A percentile compares a stretch with the other conserved stretches of the same genome.
These are phyloP conservation scores for Horisme vitalbata DNA, from an alignment of 2,888 invertebrate genomes.

Conservation along the genomic window DNA sequence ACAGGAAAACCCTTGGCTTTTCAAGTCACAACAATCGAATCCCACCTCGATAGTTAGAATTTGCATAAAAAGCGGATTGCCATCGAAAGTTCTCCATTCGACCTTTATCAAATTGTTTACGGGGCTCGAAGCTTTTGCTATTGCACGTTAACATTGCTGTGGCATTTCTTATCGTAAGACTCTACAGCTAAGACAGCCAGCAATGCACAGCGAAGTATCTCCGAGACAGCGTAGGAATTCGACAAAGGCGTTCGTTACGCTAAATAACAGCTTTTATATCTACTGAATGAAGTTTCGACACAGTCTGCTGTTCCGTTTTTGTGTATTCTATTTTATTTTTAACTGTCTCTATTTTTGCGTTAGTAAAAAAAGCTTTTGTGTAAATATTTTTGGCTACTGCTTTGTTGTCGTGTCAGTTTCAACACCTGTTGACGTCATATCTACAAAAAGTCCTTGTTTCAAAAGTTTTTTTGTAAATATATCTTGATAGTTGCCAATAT, in stretches of 20 bases:
- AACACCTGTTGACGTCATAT: neutral
- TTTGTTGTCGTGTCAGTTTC: slow-evolving; percentile 10
- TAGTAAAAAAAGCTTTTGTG: slow-evolving; percentile 12
- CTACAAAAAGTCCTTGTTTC: too few relatives aligned
- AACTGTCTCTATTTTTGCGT: slow-evolving; percentile 15
- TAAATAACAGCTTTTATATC: slow-evolving; percentile 52
- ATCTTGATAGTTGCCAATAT: too few relatives aligned
- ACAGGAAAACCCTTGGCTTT: slow-evolving; percentile 16
- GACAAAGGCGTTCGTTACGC: slow-evolving; percentile 56
- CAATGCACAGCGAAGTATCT: slow-evolving; percentile 44
- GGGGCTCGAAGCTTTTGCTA: slow-evolving; percentile 32
- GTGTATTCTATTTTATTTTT: slow-evolving; percentile 18
- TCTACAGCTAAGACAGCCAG: slow-evolving; percentile 30
- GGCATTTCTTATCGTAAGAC: slow-evolving; percentile 29
- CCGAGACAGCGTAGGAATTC: slow-evolving; percentile 44
- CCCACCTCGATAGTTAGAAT: slow-evolving; percentile 34
- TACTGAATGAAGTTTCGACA: slow-evolving; percentile 45
- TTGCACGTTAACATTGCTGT: slow-evolving; percentile 40
- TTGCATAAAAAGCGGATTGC: slow-evolving; percentile 49
- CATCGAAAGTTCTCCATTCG: slow-evolving; percentile 41
- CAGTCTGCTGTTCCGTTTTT: slow-evolving; percentile 24
- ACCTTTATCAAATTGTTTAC: slow-evolving; percentile 22
- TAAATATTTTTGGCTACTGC: slow-evolving; percentile 15
- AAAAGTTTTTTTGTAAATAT: neutral
- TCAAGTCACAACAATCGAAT: slow-evolving; percentile 23